Base-by-base conservation (phyloP, 2,888 invertebrate genomes). In the Acronicta alni region DNA sequence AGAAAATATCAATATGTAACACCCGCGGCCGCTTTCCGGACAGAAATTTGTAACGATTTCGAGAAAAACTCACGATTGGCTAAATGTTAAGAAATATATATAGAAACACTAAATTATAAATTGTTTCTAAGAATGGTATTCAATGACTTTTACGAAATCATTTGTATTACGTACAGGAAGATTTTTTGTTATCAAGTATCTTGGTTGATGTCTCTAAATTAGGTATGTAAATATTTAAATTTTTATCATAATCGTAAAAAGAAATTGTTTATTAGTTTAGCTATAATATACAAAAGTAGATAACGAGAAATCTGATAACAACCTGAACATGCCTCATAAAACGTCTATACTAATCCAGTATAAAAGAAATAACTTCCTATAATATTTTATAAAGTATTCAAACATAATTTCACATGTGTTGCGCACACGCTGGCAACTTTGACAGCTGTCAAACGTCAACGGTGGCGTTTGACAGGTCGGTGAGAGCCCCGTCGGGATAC, bases 401-500 rank as follows among this genome's bases (percentile, higher is more conserved):
- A 51, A 23, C 52, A 12, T 38, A 60, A 55, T 60, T 55, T 64
- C 49, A 43, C 42, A 70, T 47, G 49, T 72, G 76, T 57, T 59
- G 57, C 45, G 42, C 61, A 61, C 47, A 44, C 47, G 44, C 30
- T 20, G 51, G 46, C 51, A 35, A 14, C 35, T 57, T 59, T 69
- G 55, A 64, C 60, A 49, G 56, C 54, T 55, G 69, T 62, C 72
- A 71, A 63, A 57, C 26, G 60, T 64, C 54, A 52, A 14, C 54
- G 3, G 46, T 20, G 23, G 41, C 37, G 45, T 68, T 71, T 60
- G 75, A 66, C 64, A 67, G 62, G 18, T n/a, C 41, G 66, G 43
- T 63, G 79, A 78, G 73, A 72, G 63, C 23, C 45, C 62, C 66
- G 39, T 53, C 56, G 56, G 57, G 59, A 64, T 38, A 7, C 55